Conservation (phyloP, 2,888 invertebrate genomes). For the Caenorhabditis afra region DNA sequence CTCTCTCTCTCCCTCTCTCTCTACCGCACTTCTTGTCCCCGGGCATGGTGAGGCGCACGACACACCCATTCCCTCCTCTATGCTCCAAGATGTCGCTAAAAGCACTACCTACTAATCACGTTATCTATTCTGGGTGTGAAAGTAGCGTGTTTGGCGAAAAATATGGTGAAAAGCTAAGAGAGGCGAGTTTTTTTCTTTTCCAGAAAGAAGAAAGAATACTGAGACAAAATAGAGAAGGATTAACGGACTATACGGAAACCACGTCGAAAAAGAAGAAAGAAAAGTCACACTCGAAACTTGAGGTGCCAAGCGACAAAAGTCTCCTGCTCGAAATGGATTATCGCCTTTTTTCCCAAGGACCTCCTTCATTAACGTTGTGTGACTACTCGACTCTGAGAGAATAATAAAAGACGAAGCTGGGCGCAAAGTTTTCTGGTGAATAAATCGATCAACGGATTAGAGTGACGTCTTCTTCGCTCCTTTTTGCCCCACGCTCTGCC, state of each 20-base stretch:
- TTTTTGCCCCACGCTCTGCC: neutral
- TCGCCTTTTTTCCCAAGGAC: too few species aligned
- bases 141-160: conserved; percentile 11
- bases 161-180: neutral
- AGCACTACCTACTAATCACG: conserved; percentile 61
- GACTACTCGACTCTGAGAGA: conserved; percentile 7
- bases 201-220: neutral
- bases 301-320: too few species aligned
- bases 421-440: neutral
- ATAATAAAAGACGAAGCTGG: conserved; percentile 6
- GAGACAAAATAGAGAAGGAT: neutral
- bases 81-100: conserved; percentile 47
- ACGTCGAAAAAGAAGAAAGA: too few species aligned
- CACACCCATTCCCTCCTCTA: conserved; percentile 31
- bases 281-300: too few species aligned
- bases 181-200: neutral
- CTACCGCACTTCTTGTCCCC: conserved; percentile 1
- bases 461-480: conserved; percentile 24
- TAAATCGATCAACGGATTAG: conserved; percentile 45
- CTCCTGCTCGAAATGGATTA: too few species aligned
- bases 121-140: conserved; percentile 50
- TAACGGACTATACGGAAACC: neutral
- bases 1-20: conserved; percentile 24
- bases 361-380: conserved; percentile 21
- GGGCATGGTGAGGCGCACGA: conserved; percentile 25